Evolutionary conservation across 2,113 vertebrate species (phyloP).

Genomic region (Scopus umbretta): DNA sequence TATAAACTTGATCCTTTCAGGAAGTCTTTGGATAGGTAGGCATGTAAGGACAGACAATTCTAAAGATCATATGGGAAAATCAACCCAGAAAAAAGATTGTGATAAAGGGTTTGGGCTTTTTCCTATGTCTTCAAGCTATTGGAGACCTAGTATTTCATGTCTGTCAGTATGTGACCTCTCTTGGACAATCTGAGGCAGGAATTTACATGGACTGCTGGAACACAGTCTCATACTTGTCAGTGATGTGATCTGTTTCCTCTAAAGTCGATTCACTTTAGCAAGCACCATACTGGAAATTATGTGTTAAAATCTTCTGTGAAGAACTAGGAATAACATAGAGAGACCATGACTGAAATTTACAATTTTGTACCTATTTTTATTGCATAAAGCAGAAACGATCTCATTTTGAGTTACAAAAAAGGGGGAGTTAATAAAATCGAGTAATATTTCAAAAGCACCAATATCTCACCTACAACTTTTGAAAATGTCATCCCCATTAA

Average conservation of each 20-base stretch:
- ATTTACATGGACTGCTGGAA: background rate
- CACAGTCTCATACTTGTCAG: background rate
- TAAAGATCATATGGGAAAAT: background rate
- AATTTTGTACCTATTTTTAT: background rate
- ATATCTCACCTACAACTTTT: background rate
- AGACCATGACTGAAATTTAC: background rate
- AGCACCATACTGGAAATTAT: background rate
- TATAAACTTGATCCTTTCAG: background rate
- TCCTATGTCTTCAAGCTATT: background rate
- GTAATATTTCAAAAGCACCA: background rate
- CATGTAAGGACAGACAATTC: background rate
- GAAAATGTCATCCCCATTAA: background rate
- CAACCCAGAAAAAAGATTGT: background rate
- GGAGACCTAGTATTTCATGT: background rate
- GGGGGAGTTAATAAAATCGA: background rate
- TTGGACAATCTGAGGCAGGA: background rate
- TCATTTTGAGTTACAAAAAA: background rate
- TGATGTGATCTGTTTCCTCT: background rate
- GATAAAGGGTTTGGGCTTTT: background rate
- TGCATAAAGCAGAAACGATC: background rate
- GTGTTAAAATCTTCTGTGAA: background rate
- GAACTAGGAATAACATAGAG: background rate
- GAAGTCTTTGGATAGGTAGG: background rate
- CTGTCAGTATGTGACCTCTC: background rate
- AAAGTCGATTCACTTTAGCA: background rate